phyloP scores from a whole-genome alignment of 1,140 invertebrate genomes.

The Penaeus indicus region DNA sequence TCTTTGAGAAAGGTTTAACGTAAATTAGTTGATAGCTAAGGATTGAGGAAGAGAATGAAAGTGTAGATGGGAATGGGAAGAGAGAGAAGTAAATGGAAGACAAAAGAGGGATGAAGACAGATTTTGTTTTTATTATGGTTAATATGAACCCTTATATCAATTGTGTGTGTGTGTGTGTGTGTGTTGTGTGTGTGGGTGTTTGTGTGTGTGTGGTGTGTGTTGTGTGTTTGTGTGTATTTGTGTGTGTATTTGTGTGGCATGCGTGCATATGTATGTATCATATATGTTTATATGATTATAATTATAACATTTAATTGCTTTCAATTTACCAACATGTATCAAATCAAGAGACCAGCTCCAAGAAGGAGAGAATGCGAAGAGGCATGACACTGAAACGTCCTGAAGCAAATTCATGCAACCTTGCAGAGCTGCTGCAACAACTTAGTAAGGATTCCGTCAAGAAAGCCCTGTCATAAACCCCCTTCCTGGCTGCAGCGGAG shows the following conservation, averaged over 20 bases:
- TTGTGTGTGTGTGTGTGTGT: neutral
- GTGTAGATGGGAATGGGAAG: no score
- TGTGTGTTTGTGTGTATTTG: neutral
- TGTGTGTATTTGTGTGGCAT: neutral
- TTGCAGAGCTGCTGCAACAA: conserved; percentile 70
- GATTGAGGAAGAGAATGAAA: no score
- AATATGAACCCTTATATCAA: no score
- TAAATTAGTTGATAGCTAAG: no score
- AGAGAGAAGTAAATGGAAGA: no score
- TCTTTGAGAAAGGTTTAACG: no score
- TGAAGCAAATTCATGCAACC: neutral
- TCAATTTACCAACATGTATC: no score
- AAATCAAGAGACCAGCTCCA: no score
- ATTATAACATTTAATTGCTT: neutral
- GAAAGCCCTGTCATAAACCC: conserved; percentile 71
- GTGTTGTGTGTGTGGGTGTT: neutral
- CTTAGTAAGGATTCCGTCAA: conserved; percentile 74
- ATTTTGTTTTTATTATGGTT: no score
- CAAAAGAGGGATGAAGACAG: no score
- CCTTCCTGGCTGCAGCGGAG: conserved; percentile 68
- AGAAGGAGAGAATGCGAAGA: no score
- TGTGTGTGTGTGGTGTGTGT: neutral
- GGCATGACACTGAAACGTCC: neutral
- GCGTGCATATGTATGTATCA: neutral
- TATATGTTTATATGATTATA: conserved; percentile 3